Evolutionary conservation across 2,113 vertebrate species (phyloP), one percentile per base, ranked within the genome.

Genomic region (Poeciliopsis prolifica): DNA sequence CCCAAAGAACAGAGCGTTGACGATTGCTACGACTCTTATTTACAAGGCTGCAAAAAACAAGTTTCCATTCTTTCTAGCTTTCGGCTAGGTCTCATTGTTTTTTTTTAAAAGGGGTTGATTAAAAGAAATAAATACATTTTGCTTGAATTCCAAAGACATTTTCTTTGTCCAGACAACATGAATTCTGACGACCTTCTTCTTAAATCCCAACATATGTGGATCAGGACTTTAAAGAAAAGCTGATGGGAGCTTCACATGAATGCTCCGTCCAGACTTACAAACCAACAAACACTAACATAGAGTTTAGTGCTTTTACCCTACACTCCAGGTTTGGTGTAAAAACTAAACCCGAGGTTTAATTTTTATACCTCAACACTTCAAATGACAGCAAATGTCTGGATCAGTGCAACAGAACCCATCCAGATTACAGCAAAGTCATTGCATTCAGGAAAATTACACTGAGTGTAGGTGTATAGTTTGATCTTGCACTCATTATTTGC

Each of bases 261-360:
- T 85, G 93, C 81, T 89, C 75, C 65, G 22, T 93, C 92, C 89
- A 92, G 90, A 94, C 77, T 90, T 77, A 84, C 68, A 80, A 80
- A 73, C 81, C 86, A 78, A 35, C 9, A 35, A 35, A 35, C 35
- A 35, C 9, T 35, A 35, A 11, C 9, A 9, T 10, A 35, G 35
- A 35, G 35, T 35, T 35, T 35, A 35, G 35, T 35, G 35, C 35
- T 35, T 35, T 35, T 35, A 35, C 9, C 2, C 35, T 35, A 35
- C 35, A 35, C 35, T 35, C 35, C 35, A 35, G 9, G 9, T 35
- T 35, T 35, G 10, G 35, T 35, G 35, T 35, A 35, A 51, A 37
- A 92, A 90, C 94, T 91, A 92, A 92, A 83, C 76, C 65, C 79
- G 54, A 82, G 85, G 86, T 88, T 89, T 79, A 91, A 88, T 89